Evolutionary conservation across 2,888 invertebrate genomes (phyloP), one percentile per base, ranked within the genome.

Genomic region (Ornithoptera alexandrae): DNA sequence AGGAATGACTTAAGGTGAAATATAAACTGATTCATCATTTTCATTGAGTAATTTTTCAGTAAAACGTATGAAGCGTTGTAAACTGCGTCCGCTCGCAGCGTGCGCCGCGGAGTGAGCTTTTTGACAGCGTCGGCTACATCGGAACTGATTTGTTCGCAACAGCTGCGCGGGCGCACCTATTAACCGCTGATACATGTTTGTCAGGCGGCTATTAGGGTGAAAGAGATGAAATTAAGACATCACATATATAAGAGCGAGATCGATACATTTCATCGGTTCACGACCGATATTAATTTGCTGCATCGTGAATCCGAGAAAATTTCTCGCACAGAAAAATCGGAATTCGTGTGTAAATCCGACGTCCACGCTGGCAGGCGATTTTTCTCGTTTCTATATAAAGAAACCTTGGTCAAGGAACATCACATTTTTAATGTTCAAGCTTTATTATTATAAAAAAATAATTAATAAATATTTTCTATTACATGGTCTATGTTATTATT

Each of bases 101-200:
- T 81, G 79, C 74, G 74, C 82, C 83, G 75, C 77, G 77, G 82
- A 79, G 84, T 85, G 84, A 88, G 88, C 91, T 89, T 90, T 91
- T 90, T 91, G 92, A 92, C 92, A 90, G 87, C 88, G 92, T 88
- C 90, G 89, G 88, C 91, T 92, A 92, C 90, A 92, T 91, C 87
- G 85, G 89, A 92, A 85, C 92, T 92, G 92, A 92, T 92, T 92
- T 92, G 92, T 92, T 91, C 90, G 89, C 90, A 87, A 89, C 92
- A 92, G 92, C 92, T 92, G 92, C 90, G 88, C 77, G 84, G 81
- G 87, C 92, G 89, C 91, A 92, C 92, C 92, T 92, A 92, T 92
- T 92, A 92, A 92, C 91, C 92, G 89, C 90, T 92, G 92, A 92
- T 92, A 92, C 92, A 92, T 92, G 92, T 92, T 92, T 90, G 92